Evolutionary conservation across 2,113 vertebrate genomes (phyloP).

Genomic region (Dunckerocampus dactyliophorus): DNA sequence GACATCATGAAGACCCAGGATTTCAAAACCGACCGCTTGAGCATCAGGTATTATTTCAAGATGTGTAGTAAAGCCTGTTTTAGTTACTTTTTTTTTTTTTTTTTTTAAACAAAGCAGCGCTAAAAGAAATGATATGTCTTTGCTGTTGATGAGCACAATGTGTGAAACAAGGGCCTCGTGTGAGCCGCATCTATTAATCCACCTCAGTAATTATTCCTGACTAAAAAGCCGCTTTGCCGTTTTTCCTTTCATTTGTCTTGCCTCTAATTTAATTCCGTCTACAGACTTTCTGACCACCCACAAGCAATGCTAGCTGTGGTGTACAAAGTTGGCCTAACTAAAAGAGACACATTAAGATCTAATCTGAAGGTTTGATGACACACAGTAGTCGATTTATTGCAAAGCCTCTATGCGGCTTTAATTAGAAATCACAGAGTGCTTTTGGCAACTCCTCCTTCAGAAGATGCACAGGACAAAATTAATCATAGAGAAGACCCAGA

Average conservation of each 20-base stretch:
- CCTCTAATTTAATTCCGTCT: conserved; percentile 39
- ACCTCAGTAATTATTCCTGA: conserved; percentile 37
- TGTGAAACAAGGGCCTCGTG: not conserved
- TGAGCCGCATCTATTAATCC: not conserved
- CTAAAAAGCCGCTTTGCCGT: conserved; percentile 35
- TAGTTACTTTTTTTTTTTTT: too few species aligned
- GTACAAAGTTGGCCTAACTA: conserved; percentile 18
- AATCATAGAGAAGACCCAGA: conserved; percentile 65
- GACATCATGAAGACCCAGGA: too few species aligned
- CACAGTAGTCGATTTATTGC: conserved; percentile 66
- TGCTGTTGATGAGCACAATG: not conserved
- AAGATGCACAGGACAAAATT: conserved; percentile 66
- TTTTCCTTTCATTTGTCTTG: conserved; percentile 56
- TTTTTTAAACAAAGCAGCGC: too few species aligned
- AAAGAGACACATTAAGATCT: conserved; percentile 59
- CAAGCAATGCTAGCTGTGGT: conserved; percentile 34
- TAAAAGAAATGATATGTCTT: too few species aligned
- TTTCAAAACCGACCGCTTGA: too few species aligned
- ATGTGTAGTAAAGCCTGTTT: too few species aligned
- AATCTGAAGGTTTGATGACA: conserved; percentile 60
- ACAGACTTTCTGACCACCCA: conserved; percentile 55
- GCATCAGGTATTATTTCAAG: too few species aligned
- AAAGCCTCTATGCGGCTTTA: conserved; percentile 70
- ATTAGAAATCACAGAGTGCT: conserved; percentile 64
- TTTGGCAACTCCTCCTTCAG: conserved; percentile 33